Conservation (phyloP, 2,797 vertebrate genomes). For the Esox masquinongy region DNA sequence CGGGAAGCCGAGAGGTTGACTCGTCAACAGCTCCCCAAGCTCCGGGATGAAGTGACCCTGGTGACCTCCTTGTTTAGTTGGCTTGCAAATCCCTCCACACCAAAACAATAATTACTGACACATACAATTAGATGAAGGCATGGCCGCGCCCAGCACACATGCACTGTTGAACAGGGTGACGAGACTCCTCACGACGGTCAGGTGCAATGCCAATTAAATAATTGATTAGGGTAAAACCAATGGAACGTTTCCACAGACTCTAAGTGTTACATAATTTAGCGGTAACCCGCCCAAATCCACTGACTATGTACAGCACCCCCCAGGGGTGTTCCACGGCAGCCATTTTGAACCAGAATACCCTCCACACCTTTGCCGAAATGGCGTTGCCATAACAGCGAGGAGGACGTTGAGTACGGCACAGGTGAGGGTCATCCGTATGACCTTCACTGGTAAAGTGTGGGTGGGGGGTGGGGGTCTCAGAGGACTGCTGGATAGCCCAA, state of each 20-base stretch:
- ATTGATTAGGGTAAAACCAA: neutral
- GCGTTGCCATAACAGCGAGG: neutral
- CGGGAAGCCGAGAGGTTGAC: constrained; percentile 4
- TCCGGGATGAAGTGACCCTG: constrained; percentile 4
- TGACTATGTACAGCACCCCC: neutral
- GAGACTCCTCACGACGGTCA: neutral
- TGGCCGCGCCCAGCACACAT: neutral
- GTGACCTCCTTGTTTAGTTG: constrained; percentile 12
- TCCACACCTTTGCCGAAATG: neutral
- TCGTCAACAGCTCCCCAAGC: constrained; percentile 9
- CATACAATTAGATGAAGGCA: neutral
- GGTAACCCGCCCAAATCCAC: neutral
- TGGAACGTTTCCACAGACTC: neutral
- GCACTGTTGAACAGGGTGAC: neutral
- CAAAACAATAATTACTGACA: neutral
- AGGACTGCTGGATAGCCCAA: neutral
- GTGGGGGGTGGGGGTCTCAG: neutral
- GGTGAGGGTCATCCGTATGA: neutral
- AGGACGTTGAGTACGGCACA: neutral
- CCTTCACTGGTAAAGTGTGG: neutral
- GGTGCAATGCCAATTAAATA: neutral
- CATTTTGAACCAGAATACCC: neutral
- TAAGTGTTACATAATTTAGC: neutral
- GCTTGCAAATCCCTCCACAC: constrained; percentile 13
- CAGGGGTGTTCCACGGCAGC: neutral